These are phyloP conservation scores for Sphecodes monilicornis DNA, from an alignment of 2,888 invertebrate genomes.

Conservation along the genomic window DNA sequence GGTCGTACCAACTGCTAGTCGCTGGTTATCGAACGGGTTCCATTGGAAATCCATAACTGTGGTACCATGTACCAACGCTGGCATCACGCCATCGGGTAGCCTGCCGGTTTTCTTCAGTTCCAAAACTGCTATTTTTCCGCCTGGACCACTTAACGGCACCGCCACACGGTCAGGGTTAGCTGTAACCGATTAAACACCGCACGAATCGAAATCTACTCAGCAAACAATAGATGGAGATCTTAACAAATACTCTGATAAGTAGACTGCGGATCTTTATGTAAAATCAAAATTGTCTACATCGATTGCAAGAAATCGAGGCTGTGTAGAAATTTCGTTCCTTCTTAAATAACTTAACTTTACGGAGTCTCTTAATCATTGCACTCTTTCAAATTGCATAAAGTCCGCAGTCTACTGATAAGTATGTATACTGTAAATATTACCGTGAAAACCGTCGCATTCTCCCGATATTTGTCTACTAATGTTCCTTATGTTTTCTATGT, in stretches of 20 bases:
- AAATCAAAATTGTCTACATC: neutral
- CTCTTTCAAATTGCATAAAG: neutral
- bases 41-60: conserved; percentile 97
- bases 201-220: neutral
- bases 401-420: neutral
- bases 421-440: conserved; percentile 84
- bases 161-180: conserved; percentile 95
- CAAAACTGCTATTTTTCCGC: conserved; percentile 95
- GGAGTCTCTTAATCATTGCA: neutral
- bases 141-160: conserved; percentile 95
- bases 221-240: neutral
- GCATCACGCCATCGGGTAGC: conserved; percentile 92
- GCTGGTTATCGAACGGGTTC: conserved; percentile 94
- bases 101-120: conserved; percentile 92
- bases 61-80: conserved; percentile 95
- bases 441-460: conserved; percentile 97
- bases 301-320: too few relatives aligned
- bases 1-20: conserved; percentile 89
- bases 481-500: conserved; percentile 96
- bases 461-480: conserved; percentile 96
- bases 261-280: neutral
- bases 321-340: too few relatives aligned
- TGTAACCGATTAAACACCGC: conserved; percentile 77
- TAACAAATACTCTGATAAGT: neutral
- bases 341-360: too few relatives aligned